A percentile compares a stretch with the other conserved stretches of the same genome.
Evolutionary conservation across 2,797 vertebrate species (phyloP).

Genomic region (Cyprinella venusta): DNA sequence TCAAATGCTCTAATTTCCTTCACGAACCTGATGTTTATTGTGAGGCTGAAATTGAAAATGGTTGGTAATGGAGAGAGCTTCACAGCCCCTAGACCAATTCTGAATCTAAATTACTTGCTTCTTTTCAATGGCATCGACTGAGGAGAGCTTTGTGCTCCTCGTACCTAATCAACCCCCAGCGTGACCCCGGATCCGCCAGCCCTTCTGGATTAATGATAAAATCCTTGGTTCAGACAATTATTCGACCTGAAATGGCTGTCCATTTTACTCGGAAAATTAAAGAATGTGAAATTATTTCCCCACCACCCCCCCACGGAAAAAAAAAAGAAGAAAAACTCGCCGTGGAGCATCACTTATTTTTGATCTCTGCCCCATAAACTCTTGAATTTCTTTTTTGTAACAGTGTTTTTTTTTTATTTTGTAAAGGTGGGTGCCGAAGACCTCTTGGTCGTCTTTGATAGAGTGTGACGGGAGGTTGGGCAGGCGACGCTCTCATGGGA

Average conservation of each 20-base stretch:
- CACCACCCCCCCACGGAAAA: slow-evolving; percentile 29
- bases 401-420: slow-evolving; percentile 69
- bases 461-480: slow-evolving; percentile 41
- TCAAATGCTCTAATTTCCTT: slow-evolving; percentile 99
- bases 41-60: slow-evolving; percentile 99
- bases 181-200: slow-evolving; percentile 98
- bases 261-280: slow-evolving; percentile 98
- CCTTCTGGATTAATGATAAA: slow-evolving; percentile 99
- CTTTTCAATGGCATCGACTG: slow-evolving; percentile 99
- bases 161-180: slow-evolving; percentile 99
- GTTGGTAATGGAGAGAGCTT: slow-evolving; percentile 99
- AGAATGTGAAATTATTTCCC: slow-evolving; percentile 93
- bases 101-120: slow-evolving; percentile 99
- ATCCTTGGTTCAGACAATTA: slow-evolving; percentile 99
- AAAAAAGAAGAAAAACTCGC: slow-evolving; percentile 64
- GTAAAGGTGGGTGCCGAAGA: slow-evolving; percentile 68
- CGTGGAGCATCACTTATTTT: slow-evolving; percentile 89
- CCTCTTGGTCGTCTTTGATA: slow-evolving; percentile 56
- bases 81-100: slow-evolving; percentile 98
- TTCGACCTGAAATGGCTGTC: slow-evolving; percentile 97
- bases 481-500: slow-evolving; percentile 38
- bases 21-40: slow-evolving; percentile 99
- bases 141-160: slow-evolving; percentile 97
- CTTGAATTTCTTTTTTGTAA: slow-evolving; percentile 79
- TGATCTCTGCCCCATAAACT: slow-evolving; percentile 89